Conservation (phyloP, 2,113 vertebrate species). For the Amphiprion percula region DNA sequence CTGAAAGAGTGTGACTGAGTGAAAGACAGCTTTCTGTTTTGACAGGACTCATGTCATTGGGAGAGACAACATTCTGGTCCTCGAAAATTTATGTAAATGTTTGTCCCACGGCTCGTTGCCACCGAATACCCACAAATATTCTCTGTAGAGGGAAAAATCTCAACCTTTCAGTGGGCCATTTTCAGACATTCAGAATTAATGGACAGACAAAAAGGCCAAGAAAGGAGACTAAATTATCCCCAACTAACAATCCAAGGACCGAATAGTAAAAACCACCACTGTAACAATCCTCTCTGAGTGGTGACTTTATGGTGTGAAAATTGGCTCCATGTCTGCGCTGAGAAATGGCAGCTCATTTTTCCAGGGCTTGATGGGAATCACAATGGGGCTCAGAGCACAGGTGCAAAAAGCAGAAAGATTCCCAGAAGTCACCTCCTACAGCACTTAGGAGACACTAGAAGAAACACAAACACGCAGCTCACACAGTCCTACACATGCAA, state of each 20-base stretch:
- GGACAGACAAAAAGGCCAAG: constrained; percentile 20
- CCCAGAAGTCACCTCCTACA: constrained; percentile 53
- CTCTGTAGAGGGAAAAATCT: neutral
- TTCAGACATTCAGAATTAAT: constrained; percentile 33
- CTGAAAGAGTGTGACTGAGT: constrained; percentile 4
- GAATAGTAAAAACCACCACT: constrained; percentile 57
- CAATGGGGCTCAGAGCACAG: constrained; percentile 48
- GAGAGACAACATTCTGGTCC: constrained; percentile 8
- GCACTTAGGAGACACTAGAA: constrained; percentile 51
- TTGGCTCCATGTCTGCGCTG: constrained; percentile 56
- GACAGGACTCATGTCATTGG: constrained; percentile 3
- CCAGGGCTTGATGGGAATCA: constrained; percentile 54
- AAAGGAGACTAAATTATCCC: constrained; percentile 51
- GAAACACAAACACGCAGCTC: constrained; percentile 56
- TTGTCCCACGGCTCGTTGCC: neutral
- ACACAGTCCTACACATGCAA: constrained; percentile 68
- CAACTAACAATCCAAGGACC: constrained; percentile 49
- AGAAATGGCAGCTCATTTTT: constrained; percentile 54
- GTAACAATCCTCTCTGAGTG: constrained; percentile 59
- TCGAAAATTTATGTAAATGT: neutral
- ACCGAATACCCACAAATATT: neutral
- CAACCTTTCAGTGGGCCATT: neutral
- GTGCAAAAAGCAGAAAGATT: constrained; percentile 61
- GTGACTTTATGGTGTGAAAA: constrained; percentile 63
- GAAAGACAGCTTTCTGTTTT: constrained; percentile 32